Conservation (phyloP, 2,888 invertebrate species). For the Coremacera marginata region DNA sequence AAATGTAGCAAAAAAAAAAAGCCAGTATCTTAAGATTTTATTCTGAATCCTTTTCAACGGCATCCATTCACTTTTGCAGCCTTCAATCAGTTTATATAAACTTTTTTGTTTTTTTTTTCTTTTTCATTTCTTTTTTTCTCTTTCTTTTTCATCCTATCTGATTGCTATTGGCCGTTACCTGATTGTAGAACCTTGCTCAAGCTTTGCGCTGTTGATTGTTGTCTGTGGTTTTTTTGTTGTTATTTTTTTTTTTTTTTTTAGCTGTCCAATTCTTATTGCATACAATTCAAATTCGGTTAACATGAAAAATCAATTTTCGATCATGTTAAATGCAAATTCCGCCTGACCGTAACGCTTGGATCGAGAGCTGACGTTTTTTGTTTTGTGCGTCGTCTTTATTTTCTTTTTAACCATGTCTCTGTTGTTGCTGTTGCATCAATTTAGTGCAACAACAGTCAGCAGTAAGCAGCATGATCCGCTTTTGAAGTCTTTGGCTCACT, state of each 20-base stretch:
- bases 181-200: neutral
- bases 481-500: constrained; percentile 10
- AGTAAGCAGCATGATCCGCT: constrained; percentile 10
- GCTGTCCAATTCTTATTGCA: constrained; percentile 34
- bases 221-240: constrained; percentile 13
- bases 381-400: constrained; percentile 10
- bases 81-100: neutral
- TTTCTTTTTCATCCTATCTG: neutral
- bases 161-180: neutral
- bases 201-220: neutral
- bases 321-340: constrained; percentile 57
- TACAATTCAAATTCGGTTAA: constrained; percentile 49
- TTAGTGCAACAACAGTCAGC: constrained; percentile 3
- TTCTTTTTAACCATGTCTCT: neutral
- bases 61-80: neutral
- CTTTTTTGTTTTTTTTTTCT: neutral
- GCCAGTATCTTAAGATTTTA: no score
- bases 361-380: neutral
- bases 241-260: constrained; percentile 4
- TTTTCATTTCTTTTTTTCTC: neutral
- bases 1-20: no score
- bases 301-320: constrained; percentile 57
- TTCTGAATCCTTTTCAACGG: no score
- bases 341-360: neutral
- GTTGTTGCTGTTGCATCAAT: constrained; percentile 15